phyloP scores from a whole-genome alignment of 2,797 vertebrate genomes.

The Notamacropus eugenii region DNA sequence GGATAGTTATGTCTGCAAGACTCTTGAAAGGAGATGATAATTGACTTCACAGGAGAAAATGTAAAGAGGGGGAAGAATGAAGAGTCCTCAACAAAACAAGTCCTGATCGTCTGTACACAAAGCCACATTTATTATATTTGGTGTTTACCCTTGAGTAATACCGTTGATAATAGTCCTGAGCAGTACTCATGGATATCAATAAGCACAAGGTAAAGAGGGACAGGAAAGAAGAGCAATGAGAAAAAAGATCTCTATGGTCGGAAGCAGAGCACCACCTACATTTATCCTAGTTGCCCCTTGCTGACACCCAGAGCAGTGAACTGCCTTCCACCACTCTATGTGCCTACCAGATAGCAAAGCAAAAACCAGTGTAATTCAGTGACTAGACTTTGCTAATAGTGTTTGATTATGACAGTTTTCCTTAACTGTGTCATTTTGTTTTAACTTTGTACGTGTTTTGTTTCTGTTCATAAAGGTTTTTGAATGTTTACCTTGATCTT shows the following conservation, averaged over 20 bases:
- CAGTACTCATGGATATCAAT: background rate
- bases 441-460: background rate
- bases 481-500: background rate
- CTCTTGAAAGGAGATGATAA: background rate
- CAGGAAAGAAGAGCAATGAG: conserved; percentile 6
- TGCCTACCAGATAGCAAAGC: background rate
- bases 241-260: background rate
- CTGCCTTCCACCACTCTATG: background rate
- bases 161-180: background rate
- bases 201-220: background rate
- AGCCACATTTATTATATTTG: background rate
- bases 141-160: conserved; percentile 1
- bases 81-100: background rate
- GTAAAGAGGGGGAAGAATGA: background rate
- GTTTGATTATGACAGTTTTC: background rate
- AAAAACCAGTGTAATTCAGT: background rate
- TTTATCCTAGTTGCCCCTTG: background rate
- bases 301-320: background rate
- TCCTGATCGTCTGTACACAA: background rate
- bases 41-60: background rate
- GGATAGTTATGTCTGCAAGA: background rate
- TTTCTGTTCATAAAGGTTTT: conserved; percentile 20
- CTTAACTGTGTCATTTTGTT: background rate
- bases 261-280: background rate
- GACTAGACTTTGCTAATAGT: background rate